Conservation (phyloP, 2,113 vertebrate species). For the Paralichthys olivaceus region DNA sequence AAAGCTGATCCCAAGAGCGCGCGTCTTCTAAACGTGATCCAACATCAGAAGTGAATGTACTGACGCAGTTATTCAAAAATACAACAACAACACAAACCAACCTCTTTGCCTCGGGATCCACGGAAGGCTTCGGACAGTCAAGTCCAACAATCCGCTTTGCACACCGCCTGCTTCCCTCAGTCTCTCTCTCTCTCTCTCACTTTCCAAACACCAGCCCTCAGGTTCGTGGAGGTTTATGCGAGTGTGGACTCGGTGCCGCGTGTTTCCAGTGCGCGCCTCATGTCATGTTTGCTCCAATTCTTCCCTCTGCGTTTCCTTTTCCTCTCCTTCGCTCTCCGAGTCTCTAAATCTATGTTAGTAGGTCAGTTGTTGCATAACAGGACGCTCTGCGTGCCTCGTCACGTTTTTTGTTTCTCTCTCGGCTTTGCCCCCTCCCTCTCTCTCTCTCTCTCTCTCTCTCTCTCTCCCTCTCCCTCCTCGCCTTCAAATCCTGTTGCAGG, state of each 20-base stretch:
- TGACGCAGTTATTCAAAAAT: not conserved
- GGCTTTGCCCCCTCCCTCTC: conserved; percentile 63
- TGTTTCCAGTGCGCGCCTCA: conserved; percentile 71
- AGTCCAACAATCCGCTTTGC: conserved; percentile 41
- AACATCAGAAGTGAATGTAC: no score
- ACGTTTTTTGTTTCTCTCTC: conserved; percentile 80
- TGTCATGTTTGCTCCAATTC: conserved; percentile 78
- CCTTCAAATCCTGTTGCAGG: conserved; percentile 68
- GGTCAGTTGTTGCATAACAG: conserved; percentile 89
- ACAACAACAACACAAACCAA: conserved; percentile 24
- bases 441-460: conserved; percentile 57
- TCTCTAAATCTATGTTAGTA: conserved; percentile 87
- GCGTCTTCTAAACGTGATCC: no score
- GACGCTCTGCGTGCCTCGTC: conserved; percentile 84
- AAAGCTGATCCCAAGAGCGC: no score
- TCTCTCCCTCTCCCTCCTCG: conserved; percentile 46
- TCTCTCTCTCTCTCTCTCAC: not conserved
- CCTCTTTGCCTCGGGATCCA: conserved; percentile 30
- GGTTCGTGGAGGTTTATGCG: conserved; percentile 51
- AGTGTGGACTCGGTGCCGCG: conserved; percentile 28
- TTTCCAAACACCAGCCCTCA: conserved; percentile 3
- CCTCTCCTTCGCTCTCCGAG: conserved; percentile 66
- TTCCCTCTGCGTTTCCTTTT: conserved; percentile 46
- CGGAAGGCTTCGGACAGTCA: not conserved
- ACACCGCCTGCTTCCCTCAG: conserved; percentile 30